A percentile compares a stretch with the other conserved stretches of the same genome.
Evolutionary conservation across 2,888 invertebrate genomes (phyloP).

Genomic region (Himalopsyche kuldschensis): DNA sequence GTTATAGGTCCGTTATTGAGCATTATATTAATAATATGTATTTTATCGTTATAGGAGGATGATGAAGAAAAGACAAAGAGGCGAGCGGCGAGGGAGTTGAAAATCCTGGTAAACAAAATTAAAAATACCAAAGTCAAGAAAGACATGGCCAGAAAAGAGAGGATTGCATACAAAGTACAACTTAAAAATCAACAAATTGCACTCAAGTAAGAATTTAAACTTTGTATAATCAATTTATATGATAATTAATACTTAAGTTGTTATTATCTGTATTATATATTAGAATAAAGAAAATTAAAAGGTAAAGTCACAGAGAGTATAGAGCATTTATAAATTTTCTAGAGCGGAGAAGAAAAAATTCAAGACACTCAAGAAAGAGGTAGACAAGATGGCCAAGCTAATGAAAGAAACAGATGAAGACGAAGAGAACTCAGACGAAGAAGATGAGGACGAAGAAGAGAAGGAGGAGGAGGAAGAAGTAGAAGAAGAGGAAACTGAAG

Average conservation of each 20-base stretch:
- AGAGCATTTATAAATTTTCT: neutral
- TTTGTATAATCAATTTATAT: neutral
- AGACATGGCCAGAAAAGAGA: conserved; percentile 79
- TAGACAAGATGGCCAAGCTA: conserved; percentile 86
- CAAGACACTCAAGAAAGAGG: conserved; percentile 82
- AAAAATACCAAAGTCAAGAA: conserved; percentile 69
- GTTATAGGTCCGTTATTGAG: no score
- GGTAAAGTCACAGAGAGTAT: neutral
- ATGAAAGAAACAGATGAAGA: conserved; percentile 80
- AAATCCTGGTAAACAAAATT: conserved; percentile 67
- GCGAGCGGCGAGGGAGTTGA: conserved; percentile 65
- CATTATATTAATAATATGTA: neutral
- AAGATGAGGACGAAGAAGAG: conserved; percentile 53
- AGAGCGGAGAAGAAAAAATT: conserved; percentile 81
- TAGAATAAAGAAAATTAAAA: no score
- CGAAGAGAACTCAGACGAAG: conserved; percentile 63
- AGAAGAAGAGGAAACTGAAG: conserved; percentile 60
- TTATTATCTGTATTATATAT: no score
- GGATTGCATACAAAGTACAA: conserved; percentile 75
- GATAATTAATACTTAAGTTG: no score
- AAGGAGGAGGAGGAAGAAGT: conserved; percentile 47
- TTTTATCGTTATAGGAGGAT: conserved; percentile 50
- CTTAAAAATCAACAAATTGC: conserved; percentile 79
- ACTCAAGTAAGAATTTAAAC: conserved; percentile 59
- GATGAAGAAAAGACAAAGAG: conserved; percentile 64